Percentiles rank a stretch among this genome's conserved stretches.
phyloP scores from a whole-genome alignment of 2,113 vertebrate species.

The Jacana jacana region DNA sequence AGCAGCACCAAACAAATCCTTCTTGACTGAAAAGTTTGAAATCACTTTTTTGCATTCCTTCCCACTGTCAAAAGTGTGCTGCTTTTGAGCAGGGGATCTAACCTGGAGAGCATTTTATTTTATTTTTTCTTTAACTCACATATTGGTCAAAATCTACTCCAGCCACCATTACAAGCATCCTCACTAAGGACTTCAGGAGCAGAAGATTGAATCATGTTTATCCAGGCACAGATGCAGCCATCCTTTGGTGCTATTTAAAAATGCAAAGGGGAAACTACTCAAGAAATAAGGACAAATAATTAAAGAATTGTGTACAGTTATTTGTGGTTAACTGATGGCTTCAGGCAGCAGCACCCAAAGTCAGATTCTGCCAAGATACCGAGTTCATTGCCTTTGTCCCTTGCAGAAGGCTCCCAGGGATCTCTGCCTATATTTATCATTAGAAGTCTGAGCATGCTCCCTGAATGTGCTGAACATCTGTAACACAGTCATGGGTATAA shows the following conservation, averaged over 20 bases:
- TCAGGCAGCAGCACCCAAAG: neutral
- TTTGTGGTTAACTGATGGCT: neutral
- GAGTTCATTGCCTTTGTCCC: neutral
- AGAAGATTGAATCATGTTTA: neutral
- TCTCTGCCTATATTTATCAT: neutral
- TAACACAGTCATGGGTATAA: neutral
- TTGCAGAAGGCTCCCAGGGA: neutral
- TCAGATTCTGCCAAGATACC: neutral
- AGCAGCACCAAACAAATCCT: neutral
- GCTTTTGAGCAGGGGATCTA: neutral
- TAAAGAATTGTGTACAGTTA: neutral
- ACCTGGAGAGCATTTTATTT: neutral
- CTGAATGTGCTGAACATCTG: neutral
- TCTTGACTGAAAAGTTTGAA: neutral
- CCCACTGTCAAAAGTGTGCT: neutral
- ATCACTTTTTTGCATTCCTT: neutral
- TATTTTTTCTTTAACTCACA: neutral
- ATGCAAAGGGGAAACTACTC: neutral
- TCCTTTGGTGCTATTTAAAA: neutral
- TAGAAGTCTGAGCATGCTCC: neutral
- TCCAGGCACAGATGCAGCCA: neutral
- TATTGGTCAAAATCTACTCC: neutral
- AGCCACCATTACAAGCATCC: neutral
- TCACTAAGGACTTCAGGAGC: neutral
- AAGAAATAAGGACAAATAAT: neutral